Conservation (phyloP, 2,113 vertebrate genomes). For the Prochilodus magdalenae region DNA sequence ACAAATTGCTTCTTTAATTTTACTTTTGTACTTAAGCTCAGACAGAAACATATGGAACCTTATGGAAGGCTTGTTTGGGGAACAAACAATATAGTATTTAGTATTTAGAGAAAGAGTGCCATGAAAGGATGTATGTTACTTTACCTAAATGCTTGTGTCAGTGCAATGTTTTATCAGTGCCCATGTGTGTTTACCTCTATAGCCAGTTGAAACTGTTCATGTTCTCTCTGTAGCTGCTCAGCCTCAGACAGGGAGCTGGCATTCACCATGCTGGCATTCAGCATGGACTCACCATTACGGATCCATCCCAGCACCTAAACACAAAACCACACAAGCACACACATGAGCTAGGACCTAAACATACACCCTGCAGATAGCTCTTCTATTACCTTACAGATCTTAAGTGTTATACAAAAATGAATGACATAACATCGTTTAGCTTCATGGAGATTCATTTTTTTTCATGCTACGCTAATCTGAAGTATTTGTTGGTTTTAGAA, state of each 20-base stretch:
- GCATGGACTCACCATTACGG: conserved; percentile 96
- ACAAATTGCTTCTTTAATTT: no score
- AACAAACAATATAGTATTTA: no score
- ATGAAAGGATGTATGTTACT: no score
- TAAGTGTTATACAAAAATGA: not conserved
- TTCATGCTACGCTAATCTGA: not conserved
- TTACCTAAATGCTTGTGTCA: no score
- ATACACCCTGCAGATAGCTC: not conserved
- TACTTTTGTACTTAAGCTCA: no score
- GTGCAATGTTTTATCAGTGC: no score
- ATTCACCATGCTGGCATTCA: conserved; percentile 95
- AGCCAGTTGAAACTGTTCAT: conserved; percentile 95
- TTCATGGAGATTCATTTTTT: not conserved
- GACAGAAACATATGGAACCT: no score
- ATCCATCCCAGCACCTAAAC: conserved; percentile 96
- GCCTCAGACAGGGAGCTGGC: conserved; percentile 97
- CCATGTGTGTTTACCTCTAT: conserved; percentile 83
- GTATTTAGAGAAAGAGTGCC: no score
- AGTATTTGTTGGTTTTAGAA: not conserved
- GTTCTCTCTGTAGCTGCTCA: conserved; percentile 96
- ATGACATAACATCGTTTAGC: not conserved
- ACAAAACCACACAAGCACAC: conserved; percentile 30
- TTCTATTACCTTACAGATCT: not conserved
- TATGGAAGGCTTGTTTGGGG: no score
- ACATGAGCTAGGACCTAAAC: not conserved